A percentile compares a stretch with the other conserved stretches of the same genome.
Evolutionary conservation across 2,113 vertebrate species (phyloP).

Genomic region (Odobenus rosmarus): DNA sequence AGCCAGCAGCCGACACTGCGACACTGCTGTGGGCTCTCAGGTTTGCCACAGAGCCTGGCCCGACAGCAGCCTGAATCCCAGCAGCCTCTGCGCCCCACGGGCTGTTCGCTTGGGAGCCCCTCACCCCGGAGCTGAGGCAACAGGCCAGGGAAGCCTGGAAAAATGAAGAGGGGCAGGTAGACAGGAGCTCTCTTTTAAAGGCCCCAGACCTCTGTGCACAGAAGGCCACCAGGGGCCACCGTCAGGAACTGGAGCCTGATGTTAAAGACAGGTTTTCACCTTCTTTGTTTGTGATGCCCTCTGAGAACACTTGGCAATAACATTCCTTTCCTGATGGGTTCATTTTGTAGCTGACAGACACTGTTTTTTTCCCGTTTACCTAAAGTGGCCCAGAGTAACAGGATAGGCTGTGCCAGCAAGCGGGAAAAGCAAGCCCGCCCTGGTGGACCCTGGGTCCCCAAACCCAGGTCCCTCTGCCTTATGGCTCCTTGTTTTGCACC

Average conservation of each 20-base stretch:
- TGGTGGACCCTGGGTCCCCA: constrained; percentile 63
- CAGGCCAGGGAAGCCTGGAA: not conserved
- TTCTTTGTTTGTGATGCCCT: constrained; percentile 80
- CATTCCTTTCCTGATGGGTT: constrained; percentile 79
- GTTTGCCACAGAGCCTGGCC: not conserved
- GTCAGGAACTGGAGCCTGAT: not conserved
- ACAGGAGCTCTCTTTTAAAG: not conserved
- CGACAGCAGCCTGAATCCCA: not conserved
- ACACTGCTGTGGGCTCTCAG: not conserved
- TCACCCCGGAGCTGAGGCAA: not conserved
- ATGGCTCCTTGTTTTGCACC: not conserved
- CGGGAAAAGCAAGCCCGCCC: constrained; percentile 55
- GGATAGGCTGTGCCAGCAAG: constrained; percentile 65
- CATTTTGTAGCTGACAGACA: constrained; percentile 75
- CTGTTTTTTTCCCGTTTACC: constrained; percentile 84
- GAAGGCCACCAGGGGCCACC: not conserved
- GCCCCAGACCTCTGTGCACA: not conserved
- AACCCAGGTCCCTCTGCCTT: not conserved
- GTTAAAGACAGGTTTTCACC: constrained; percentile 72
- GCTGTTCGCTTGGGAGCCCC: not conserved
- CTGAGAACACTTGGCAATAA: constrained; percentile 82
- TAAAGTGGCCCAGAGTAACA: constrained; percentile 81
- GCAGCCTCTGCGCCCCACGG: constrained; percentile 32
- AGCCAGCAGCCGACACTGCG: not conserved
- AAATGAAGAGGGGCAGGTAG: not conserved